A percentile compares a stretch with the other conserved stretches of the same genome.
Conservation (phyloP, 2,888 invertebrate genomes). For the Microlaimidae sp. region DNA sequence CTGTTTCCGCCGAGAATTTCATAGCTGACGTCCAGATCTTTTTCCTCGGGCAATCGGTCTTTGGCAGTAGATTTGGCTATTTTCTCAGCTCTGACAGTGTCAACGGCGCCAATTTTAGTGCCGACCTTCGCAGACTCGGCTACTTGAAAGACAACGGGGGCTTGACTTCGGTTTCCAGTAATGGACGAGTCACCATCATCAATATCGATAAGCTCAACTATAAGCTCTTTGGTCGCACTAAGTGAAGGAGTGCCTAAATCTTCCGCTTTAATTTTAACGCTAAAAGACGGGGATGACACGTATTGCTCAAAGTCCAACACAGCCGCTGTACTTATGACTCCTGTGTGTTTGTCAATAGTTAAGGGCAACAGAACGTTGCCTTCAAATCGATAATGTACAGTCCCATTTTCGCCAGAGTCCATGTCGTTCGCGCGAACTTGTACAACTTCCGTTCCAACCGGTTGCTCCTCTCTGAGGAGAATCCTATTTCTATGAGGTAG, state of each 20-base stretch:
- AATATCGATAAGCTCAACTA: conserved; percentile 36
- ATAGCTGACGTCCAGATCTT: conserved; percentile 3
- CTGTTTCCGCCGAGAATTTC: conserved; percentile 12
- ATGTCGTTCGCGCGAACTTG: conserved; percentile 50
- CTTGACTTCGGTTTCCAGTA: background rate
- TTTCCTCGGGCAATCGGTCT: background rate
- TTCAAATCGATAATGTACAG: conserved; percentile 59
- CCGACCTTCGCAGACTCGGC: conserved; percentile 52
- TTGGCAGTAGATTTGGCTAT: background rate
- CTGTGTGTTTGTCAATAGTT: conserved; percentile 62
- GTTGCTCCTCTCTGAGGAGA: conserved; percentile 71
- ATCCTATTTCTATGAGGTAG: conserved; percentile 76
- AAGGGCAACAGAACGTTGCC: too few relatives aligned
- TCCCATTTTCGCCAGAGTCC: conserved; percentile 71
- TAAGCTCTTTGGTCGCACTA: conserved; percentile 50
- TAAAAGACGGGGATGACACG: conserved; percentile 53
- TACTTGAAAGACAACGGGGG: conserved; percentile 22
- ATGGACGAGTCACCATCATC: conserved; percentile 47
- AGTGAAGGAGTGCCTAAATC: conserved; percentile 66
- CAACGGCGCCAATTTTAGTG: conserved; percentile 2
- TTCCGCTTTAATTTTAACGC: conserved; percentile 55
- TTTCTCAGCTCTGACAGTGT: background rate
- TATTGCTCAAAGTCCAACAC: conserved; percentile 70
- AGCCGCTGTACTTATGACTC: conserved; percentile 67
- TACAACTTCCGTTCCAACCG: conserved; percentile 46